These are phyloP conservation scores for Drosophila santomea DNA, from an alignment of 1,140 invertebrate species.

Conservation along the genomic window DNA sequence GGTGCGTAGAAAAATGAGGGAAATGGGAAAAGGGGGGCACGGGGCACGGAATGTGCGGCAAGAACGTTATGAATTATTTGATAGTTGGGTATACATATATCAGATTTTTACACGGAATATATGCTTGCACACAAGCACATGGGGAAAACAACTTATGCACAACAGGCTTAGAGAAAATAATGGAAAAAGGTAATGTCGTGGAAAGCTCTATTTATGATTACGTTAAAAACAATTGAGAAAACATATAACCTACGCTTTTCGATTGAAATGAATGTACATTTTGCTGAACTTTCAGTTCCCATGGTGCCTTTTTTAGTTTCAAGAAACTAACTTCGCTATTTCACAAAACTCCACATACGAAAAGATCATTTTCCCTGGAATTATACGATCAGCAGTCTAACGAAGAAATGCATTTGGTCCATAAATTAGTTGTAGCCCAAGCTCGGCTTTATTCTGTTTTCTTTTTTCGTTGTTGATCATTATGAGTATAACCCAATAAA, in stretches of 20 bases:
- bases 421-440: conserved; percentile 62
- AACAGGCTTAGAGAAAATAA: conserved; percentile 35
- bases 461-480: conserved; percentile 31
- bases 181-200: conserved; percentile 25
- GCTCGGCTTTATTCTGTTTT: conserved; percentile 2
- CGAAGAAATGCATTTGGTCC: conserved; percentile 58
- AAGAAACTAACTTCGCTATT: conserved; percentile 18
- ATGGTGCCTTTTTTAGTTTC: conserved; percentile 1
- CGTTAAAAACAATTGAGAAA: neutral
- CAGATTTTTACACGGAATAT: conserved; percentile 30
- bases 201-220: conserved; percentile 17
- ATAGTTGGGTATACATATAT: conserved; percentile 50
- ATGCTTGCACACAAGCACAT: conserved; percentile 10
- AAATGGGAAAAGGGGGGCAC: neutral
- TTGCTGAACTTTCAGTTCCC: neutral
- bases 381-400: conserved; percentile 61
- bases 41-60: conserved; percentile 25
- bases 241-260: neutral
- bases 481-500: conserved; percentile 49
- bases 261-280: neutral
- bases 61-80: conserved; percentile 68
- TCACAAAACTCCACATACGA: conserved; percentile 7
- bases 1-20: conserved; percentile 17
- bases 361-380: conserved; percentile 50
- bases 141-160: conserved; percentile 35